Base-by-base conservation (phyloP, 2,888 invertebrate species). In the Bellardia bayeri region DNA sequence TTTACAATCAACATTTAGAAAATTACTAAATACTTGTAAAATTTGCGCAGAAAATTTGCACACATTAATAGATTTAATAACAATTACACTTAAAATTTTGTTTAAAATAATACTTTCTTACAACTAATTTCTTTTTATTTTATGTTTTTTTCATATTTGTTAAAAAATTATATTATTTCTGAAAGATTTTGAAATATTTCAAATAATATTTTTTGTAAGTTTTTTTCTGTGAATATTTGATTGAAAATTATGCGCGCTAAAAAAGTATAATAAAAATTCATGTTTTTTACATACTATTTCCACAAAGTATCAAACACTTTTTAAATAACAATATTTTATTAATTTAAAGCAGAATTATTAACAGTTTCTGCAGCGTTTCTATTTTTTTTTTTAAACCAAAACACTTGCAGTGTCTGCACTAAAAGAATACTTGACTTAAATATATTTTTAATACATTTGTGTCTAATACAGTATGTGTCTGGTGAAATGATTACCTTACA, bases 11-110 rank as follows among this genome's bases (percentile, higher is more conserved):
- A 86, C 78, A 79, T 63, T 45, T 37, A 82, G 37, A 61, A 66
- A 68, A 56, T 30, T 11, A 40, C 30, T 58, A 5, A 58, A 7
- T 64, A 74, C 30, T 66, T 82, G 9, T 54, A 42, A 42, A 71
- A 33, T 75, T 75, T 80, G 23, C 9, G 56, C n/a, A 61, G 45
- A 85, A 16, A 72, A 69, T 85, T 85, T 69, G 63, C 75, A 75
- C 80, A 75, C 68, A 37, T 63, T 37, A 56, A 74, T 42, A 37
- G 71, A 51, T 76, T 81, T 81, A 75, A 45, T 45, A n/a, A 81
- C 85, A 85, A 80, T 49, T 30, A 85, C 69, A 85, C 80, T 85
- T 76, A 75, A 80, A 80, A 85, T 80, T 85, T 85, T 11, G 42
- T n/a, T 71, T 75, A n/a, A 51, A 49, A 58, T 56, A 78, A 68